Evolutionary conservation across 2,113 vertebrate species (phyloP).

Genomic region (Gymnobelideus leadbeateri): DNA sequence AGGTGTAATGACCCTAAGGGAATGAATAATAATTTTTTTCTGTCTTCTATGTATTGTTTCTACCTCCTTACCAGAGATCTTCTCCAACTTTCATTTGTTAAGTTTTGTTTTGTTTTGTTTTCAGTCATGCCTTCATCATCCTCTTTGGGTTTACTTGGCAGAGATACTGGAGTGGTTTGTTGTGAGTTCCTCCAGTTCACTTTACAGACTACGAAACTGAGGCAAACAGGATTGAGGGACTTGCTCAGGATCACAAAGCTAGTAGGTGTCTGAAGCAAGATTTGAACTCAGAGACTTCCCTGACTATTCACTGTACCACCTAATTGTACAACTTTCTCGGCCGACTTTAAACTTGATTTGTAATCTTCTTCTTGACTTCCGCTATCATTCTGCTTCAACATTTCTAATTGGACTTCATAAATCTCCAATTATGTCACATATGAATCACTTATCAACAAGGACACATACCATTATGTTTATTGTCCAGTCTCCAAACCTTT

Average conservation of each 20-base stretch:
- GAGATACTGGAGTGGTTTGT: background rate
- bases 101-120: background rate
- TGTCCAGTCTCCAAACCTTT: background rate
- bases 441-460: background rate
- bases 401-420: background rate
- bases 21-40: background rate
- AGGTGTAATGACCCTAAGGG: background rate
- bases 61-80: background rate
- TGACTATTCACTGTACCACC: no score
- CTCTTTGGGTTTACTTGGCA: background rate
- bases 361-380: background rate
- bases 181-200: background rate
- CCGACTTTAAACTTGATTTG: background rate
- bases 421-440: background rate
- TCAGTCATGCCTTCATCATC: background rate
- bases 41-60: background rate
- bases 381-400: background rate
- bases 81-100: background rate
- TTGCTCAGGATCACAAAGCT: background rate
- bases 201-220: slow-evolving; percentile 20
- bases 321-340: background rate
- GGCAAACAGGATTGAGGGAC: background rate
- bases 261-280: background rate
- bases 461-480: background rate
- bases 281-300: background rate